These are phyloP conservation scores for Montipora efflorescens DNA, from an alignment of 64 coral and sea anemone species.

Conservation along the genomic window DNA sequence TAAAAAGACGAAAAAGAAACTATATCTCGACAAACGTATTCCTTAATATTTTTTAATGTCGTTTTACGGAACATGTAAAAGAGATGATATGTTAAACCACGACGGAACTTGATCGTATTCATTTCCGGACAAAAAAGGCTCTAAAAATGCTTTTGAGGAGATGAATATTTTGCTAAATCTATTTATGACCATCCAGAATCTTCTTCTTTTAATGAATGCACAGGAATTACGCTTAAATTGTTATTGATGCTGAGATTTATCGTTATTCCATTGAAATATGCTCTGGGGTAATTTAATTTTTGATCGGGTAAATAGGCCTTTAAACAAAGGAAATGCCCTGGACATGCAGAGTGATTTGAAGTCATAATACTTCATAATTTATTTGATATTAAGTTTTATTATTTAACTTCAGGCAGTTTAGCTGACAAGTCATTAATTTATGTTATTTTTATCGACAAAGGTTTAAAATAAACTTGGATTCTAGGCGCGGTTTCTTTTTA, in stretches of 20 bases:
- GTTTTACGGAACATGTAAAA: not conserved
- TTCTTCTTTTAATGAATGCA: not conserved
- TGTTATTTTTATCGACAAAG: not conserved
- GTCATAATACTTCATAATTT: not conserved
- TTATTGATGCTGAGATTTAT: not conserved
- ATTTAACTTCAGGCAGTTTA: not conserved
- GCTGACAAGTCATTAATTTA: not conserved
- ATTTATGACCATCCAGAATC: not conserved
- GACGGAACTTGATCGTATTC: not conserved
- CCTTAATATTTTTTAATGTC: not conserved
- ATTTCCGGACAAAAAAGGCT: conserved; percentile 12
- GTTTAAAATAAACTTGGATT: not conserved
- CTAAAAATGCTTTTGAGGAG: not conserved
- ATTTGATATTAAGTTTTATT: not conserved
- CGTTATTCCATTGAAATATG: not conserved
- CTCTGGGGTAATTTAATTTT: not conserved
- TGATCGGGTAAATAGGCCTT: not conserved
- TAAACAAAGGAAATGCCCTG: not conserved
- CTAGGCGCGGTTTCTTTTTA: too few relatives aligned
- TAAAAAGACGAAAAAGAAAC: not conserved
- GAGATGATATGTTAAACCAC: not conserved
- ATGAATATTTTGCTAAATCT: not conserved
- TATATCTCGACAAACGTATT: too few relatives aligned
- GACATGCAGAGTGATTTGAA: not conserved
- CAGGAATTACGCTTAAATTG: not conserved